Conservation (phyloP, 2,888 invertebrate genomes). For the Coenonympha arcania region DNA sequence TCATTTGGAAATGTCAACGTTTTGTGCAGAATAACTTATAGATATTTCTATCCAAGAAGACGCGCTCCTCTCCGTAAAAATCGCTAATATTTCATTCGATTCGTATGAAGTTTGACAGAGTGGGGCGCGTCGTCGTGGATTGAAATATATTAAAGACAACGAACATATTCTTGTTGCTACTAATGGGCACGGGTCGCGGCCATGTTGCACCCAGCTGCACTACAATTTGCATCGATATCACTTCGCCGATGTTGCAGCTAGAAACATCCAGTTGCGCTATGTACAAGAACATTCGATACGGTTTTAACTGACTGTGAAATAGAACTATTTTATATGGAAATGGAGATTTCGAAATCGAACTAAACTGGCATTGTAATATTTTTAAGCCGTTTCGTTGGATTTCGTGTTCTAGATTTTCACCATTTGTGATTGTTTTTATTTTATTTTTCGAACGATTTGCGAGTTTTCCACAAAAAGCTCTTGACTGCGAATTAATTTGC, state of each 20-base stretch:
- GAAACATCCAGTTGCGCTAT: constrained; percentile 14
- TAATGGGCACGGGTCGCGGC: constrained; percentile 14
- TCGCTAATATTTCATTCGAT: too few species aligned
- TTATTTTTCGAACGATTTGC: neutral
- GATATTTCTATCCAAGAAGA: too few species aligned
- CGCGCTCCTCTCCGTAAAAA: too few species aligned
- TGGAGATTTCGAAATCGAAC: neutral
- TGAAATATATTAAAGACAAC: too few species aligned
- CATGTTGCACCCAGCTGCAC: constrained; percentile 15
- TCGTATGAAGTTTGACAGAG: too few species aligned
- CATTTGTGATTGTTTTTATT: neutral
- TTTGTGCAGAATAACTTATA: too few species aligned
- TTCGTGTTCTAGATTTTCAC: neutral
- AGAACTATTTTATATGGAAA: neutral
- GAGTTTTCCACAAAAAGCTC: too few species aligned
- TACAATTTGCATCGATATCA: constrained; percentile 22
- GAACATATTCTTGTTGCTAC: constrained; percentile 10
- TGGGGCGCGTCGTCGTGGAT: too few species aligned
- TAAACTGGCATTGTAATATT: neutral
- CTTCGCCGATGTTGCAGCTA: constrained; percentile 18
- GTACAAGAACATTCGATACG: neutral
- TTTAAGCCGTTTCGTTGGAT: neutral
- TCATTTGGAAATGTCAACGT: too few species aligned
- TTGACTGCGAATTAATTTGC: too few species aligned
- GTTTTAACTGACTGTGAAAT: constrained; percentile 7